These are phyloP conservation scores for Parapsyche elsis DNA, from an alignment of 1,140 invertebrate species.

Conservation along the genomic window DNA sequence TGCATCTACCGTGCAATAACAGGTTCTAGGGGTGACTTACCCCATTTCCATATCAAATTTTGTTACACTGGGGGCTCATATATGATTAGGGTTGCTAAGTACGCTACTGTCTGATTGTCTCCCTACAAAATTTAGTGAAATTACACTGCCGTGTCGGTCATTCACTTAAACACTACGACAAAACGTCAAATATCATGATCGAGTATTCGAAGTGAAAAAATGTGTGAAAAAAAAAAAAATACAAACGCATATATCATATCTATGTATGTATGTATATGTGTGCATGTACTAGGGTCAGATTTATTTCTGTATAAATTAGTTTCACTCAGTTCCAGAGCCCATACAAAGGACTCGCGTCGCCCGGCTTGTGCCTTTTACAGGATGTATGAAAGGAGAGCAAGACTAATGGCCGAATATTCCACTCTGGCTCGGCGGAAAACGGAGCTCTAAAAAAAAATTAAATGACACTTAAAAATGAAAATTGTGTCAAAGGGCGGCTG, in stretches of 20 bases:
- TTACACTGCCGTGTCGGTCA: neutral
- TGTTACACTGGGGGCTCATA: neutral
- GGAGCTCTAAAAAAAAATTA: constrained; percentile 54
- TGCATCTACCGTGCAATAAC: constrained; percentile 13
- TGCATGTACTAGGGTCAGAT: neutral
- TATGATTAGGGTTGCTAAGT: neutral
- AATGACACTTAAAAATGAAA: constrained; percentile 57
- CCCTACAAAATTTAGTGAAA: constrained; percentile 1
- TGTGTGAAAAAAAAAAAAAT: too few relatives aligned
- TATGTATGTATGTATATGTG: neutral
- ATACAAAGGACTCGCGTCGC: constrained; percentile 2
- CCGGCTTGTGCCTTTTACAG: constrained; percentile 9
- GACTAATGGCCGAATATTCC: constrained; percentile 52
- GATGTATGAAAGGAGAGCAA: constrained; percentile 42
- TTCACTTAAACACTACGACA: too few relatives aligned
- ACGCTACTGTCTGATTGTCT: constrained; percentile 2
- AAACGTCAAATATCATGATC: too few relatives aligned
- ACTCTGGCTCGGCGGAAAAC: constrained; percentile 37
- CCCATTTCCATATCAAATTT: constrained; percentile 13
- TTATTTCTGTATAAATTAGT: constrained; percentile 30
- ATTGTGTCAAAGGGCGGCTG: constrained; percentile 54
- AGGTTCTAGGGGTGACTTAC: constrained; percentile 21
- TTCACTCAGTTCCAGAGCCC: neutral
- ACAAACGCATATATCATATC: too few relatives aligned
- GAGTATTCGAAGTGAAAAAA: neutral